Conservation (phyloP, 2,797 vertebrate genomes). For the Ctenopoma multispine region DNA sequence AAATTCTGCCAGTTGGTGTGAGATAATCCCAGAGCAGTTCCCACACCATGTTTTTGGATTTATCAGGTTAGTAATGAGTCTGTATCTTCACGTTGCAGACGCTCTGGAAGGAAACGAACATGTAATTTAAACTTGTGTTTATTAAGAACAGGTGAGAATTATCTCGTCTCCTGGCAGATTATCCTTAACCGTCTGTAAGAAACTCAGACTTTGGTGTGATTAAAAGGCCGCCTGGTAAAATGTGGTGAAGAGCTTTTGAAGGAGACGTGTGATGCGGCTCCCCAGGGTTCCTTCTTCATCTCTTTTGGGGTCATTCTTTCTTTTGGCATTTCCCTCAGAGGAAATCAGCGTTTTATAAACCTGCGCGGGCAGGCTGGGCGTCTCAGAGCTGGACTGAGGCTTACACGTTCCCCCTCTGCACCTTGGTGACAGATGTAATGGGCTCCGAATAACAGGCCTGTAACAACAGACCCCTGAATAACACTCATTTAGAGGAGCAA, state of each 20-base stretch:
- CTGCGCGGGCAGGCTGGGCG: slow-evolving; percentile 7
- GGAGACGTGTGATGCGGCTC: slow-evolving; percentile 16
- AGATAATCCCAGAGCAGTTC: slow-evolving; percentile 5
- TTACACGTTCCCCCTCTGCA: slow-evolving; percentile 49
- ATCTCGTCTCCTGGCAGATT: no score
- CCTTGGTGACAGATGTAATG: slow-evolving; percentile 64
- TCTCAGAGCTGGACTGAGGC: slow-evolving; percentile 11
- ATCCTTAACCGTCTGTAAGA: not conserved
- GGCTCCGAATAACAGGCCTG: slow-evolving; percentile 49
- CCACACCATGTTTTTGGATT: not conserved
- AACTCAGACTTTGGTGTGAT: not conserved
- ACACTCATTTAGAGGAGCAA: slow-evolving; percentile 70
- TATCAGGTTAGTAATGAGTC: slow-evolving; percentile 5
- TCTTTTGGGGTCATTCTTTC: slow-evolving; percentile 32
- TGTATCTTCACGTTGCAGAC: slow-evolving; percentile 9
- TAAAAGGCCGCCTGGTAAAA: slow-evolving; percentile 32
- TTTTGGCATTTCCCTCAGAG: slow-evolving; percentile 23
- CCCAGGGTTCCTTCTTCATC: slow-evolving; percentile 26
- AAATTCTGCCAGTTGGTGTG: slow-evolving; percentile 4
- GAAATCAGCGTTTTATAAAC: slow-evolving; percentile 45
- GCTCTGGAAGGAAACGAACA: not conserved
- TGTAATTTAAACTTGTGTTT: not conserved
- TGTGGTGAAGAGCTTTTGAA: not conserved
- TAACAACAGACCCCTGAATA: slow-evolving; percentile 58
- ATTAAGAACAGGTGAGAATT: not conserved